These are phyloP conservation scores for Troilus luridus DNA, from an alignment of 2,888 invertebrate species.

Conservation along the genomic window DNA sequence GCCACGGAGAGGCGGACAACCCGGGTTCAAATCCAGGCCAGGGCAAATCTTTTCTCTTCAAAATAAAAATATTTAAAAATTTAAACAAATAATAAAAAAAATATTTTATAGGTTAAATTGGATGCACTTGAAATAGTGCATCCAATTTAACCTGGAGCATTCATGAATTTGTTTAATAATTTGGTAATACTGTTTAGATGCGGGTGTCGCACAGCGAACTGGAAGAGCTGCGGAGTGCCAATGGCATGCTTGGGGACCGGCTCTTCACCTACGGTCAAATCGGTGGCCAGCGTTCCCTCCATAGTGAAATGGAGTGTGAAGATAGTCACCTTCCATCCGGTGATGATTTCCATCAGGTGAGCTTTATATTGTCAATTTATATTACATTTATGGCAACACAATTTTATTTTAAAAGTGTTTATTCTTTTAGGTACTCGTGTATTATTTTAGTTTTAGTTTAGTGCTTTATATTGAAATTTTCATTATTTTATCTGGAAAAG, in stretches of 20 bases:
- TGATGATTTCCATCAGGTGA: slow-evolving; percentile 67
- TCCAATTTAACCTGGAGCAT: neutral
- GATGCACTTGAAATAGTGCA: neutral
- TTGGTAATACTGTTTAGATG: slow-evolving; percentile 62
- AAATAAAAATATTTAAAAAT: no score
- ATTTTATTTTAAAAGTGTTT: neutral
- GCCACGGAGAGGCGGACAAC: no score
- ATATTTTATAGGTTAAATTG: no score
- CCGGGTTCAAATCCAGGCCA: no score
- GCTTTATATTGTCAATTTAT: neutral
- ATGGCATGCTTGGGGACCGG: slow-evolving; percentile 79
- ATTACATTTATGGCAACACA: neutral
- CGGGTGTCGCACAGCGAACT: slow-evolving; percentile 73
- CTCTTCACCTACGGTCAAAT: slow-evolving; percentile 74
- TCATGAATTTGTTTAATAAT: neutral
- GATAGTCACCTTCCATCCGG: slow-evolving; percentile 65
- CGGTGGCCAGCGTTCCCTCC: slow-evolving; percentile 78
- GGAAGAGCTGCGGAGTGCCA: slow-evolving; percentile 80
- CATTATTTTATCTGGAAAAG: neutral
- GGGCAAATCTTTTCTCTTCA: no score
- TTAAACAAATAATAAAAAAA: no score
- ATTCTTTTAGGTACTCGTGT: neutral
- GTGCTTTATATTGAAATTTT: neutral
- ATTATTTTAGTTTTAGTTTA: neutral
- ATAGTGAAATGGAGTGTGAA: slow-evolving; percentile 91